These are phyloP conservation scores for Zaprionus davidi DNA, from an alignment of 1,140 invertebrate species.

Conservation along the genomic window DNA sequence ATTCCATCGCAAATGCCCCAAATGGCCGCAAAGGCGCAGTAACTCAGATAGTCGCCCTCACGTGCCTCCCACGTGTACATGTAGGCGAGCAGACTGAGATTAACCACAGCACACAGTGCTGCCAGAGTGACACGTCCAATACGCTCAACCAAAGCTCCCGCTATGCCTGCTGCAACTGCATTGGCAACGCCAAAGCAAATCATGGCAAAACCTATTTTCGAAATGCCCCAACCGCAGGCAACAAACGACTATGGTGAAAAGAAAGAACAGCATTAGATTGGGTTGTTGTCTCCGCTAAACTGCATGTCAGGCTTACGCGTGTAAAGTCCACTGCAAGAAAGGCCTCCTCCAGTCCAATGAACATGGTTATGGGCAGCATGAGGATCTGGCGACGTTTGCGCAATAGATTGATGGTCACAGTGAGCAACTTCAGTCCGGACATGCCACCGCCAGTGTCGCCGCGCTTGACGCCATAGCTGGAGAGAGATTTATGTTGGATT, in stretches of 20 bases:
- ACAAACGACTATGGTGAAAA: constrained; percentile 90
- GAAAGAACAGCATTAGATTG: background rate
- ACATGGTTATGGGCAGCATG: constrained; percentile 95
- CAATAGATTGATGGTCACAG: constrained; percentile 91
- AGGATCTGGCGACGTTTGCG: constrained; percentile 92
- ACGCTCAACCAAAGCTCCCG: constrained; percentile 91
- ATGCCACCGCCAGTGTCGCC: constrained; percentile 72
- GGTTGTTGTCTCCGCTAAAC: constrained; percentile 5
- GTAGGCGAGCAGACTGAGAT: constrained; percentile 88
- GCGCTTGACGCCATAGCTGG: constrained; percentile 74
- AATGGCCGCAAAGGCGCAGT: constrained; percentile 93
- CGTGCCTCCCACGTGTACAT: constrained; percentile 91
- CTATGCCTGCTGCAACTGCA: constrained; percentile 91
- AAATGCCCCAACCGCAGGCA: constrained; percentile 94
- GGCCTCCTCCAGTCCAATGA: constrained; percentile 96
- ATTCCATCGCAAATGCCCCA: constrained; percentile 97
- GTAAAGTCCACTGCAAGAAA: constrained; percentile 96
- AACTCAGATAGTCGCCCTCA: constrained; percentile 88
- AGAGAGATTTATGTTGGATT: background rate
- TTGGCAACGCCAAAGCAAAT: constrained; percentile 95
- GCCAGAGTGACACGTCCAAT: constrained; percentile 89
- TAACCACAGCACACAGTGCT: constrained; percentile 90
- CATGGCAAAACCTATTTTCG: constrained; percentile 95
- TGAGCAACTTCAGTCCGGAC: constrained; percentile 88
- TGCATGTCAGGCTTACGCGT: constrained; percentile 86